Base-by-base conservation (phyloP, 2,113 vertebrate species). In the Stegostoma tigrinum region DNA sequence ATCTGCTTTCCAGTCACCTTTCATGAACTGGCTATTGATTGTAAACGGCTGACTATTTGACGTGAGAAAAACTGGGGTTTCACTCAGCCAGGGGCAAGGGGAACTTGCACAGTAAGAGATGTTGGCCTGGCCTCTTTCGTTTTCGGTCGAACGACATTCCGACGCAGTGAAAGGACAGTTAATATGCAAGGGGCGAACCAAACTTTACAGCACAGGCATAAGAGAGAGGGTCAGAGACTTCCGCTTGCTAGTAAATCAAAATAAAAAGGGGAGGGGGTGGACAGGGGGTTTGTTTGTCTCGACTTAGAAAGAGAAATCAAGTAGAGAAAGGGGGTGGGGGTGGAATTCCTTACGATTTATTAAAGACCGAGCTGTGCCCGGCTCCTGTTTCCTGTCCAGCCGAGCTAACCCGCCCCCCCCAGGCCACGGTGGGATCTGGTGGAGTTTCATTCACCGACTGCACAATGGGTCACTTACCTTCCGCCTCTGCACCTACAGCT, bases 391-490 rank as follows among this genome's bases (percentile, higher is more conserved):
- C 0, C 21, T 89, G 86, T 89, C 48, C 24, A 80, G 75, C 75
- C 75, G 30, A 15, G 52, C 23, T 61, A 48, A 5, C 17, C 19
- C 61, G 5, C 61, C 66, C 61, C 17, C 61, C 17, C 61, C 23
- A n/a, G 19, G 91, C 27, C 42, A 61, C 67, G n/a, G 27, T 94
- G 93, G 64, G 17, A 68, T 70, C 70, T 67, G 4, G 10, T 3
- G 27, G 0, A 75, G 72, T 72, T 72, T 95, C 68, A 45, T 45
- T 61, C 68, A 12, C 21, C 23, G 21, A 70, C 68, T 27, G 17
- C 87, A 95, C 94, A 75, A 75, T 72, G 21, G 94, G 42, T 94
- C 93, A 72, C 67, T 72, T 70, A 95, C 94, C 94, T 48, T 70
- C 2, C 2, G 67, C 21, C 23, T 93, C 89, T 38, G 30, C 10